Evolutionary conservation across 2,888 invertebrate species (phyloP).

Genomic region (Neoscelio sp.): DNA sequence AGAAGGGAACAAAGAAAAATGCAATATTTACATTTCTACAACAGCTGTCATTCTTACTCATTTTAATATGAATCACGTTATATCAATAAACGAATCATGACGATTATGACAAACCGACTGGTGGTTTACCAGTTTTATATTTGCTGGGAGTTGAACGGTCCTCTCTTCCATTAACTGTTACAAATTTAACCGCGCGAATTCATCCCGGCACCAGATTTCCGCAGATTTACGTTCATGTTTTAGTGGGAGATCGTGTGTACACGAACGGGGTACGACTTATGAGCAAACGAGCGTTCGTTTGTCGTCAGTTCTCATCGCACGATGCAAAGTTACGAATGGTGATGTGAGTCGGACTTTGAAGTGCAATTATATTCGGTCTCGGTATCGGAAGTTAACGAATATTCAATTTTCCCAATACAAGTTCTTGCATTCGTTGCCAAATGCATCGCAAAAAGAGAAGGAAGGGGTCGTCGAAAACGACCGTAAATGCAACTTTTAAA

Average conservation of each 20-base stretch:
- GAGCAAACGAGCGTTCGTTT: conserved; percentile 58
- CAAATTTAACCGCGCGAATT: conserved; percentile 21
- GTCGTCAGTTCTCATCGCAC: conserved; percentile 58
- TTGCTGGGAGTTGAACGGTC: too few species aligned
- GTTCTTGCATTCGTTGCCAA: conserved; percentile 8
- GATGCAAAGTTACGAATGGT: conserved; percentile 55
- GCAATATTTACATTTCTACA: too few species aligned
- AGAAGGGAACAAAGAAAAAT: too few species aligned
- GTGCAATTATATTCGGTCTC: conserved; percentile 22
- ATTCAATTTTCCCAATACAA: conserved; percentile 9
- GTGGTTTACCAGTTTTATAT: too few species aligned
- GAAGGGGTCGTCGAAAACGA: conserved; percentile 31
- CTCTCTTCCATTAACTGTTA: conserved; percentile 1
- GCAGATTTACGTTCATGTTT: conserved; percentile 53
- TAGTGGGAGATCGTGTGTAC: conserved; percentile 52
- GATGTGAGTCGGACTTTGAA: conserved; percentile 50
- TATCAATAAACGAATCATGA: too few species aligned
- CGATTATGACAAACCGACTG: too few species aligned
- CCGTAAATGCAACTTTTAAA: too few species aligned
- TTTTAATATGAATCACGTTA: too few species aligned
- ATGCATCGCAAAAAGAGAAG: conserved; percentile 57
- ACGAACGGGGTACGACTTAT: conserved; percentile 48
- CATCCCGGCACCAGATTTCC: conserved; percentile 23
- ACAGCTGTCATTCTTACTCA: too few species aligned
- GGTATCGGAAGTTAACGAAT: conserved; percentile 4